Base-by-base conservation (phyloP, 2,888 invertebrate species). In the Rhingia rostrata region DNA sequence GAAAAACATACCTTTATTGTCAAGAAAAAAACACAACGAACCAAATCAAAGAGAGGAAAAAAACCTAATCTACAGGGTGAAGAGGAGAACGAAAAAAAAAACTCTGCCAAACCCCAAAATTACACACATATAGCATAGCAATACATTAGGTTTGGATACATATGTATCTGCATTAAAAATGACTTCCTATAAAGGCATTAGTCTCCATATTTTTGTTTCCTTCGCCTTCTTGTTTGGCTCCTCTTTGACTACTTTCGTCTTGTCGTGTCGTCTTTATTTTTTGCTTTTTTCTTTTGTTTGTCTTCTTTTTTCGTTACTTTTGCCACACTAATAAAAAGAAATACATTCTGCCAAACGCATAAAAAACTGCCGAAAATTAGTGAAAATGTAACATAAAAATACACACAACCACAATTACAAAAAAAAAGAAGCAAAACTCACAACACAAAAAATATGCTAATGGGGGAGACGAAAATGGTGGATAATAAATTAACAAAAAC, bases 131-230 rank as follows among this genome's bases (percentile, higher is more conserved):
- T 51, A 39, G 37, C 63, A 22, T 51, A 39, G 37, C 63, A 41
- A 73, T 61, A 66, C 60, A 66, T 75, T 84, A 45, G 70, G 53
- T 80, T 75, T 61, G 56, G 66, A 56, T 60, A 74, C 66, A 80
- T 54, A 66, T 51, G 49, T 80, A 74, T 75, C 70, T 79, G 64
- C 83, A 84, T 63, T 80, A 70, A 84, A 77, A 80, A 72, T 74
- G 74, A 75, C 74, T 84, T 84, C 74, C 80, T 75, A 84, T 84
- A 84, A 84, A 84, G 80, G 70, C 74, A 80, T 84, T 80, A 80
- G 79, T 80, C 54, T 70, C 58, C 51, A n/a, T 51, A 54, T 56
- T 67, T 39, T 43, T 49, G 1, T 22, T 22, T 22, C n/a, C n/a
- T n/a, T 22, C 22, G 22, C 22, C 22, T 22, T 22, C 22, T 22